Conservation (phyloP, 1,140 invertebrate species). For the Periplaneta americana region DNA sequence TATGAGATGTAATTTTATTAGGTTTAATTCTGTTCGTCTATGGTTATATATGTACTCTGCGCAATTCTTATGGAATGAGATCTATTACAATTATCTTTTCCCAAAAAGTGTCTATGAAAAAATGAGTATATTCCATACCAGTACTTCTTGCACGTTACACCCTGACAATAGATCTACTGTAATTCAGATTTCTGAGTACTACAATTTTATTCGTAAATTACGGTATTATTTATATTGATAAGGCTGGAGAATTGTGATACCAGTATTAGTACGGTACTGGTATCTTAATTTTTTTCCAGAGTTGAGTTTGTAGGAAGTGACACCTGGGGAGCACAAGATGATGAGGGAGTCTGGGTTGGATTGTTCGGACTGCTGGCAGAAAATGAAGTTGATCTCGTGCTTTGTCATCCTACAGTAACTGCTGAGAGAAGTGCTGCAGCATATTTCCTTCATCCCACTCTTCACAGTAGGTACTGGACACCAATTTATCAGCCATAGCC, state of each 20-base stretch:
- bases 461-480: neutral
- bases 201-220: too few species aligned
- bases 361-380: neutral
- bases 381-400: neutral
- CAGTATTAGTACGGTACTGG: neutral
- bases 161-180: too few species aligned
- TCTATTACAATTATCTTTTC: too few species aligned
- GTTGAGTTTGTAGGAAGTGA: neutral
- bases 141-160: too few species aligned
- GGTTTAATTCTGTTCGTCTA: too few species aligned
- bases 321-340: neutral
- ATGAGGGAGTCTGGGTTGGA: neutral
- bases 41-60: too few species aligned
- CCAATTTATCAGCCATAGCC: too few species aligned
- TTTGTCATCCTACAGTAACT: constrained; percentile 8
- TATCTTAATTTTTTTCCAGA: neutral
- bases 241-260: neutral
- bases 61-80: too few species aligned
- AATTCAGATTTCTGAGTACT: too few species aligned
- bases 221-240: neutral
- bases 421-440: neutral
- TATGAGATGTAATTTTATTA: too few species aligned
- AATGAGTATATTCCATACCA: too few species aligned
- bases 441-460: neutral
- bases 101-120: too few species aligned